Base-by-base conservation (phyloP, 23 tunicate genomes). In the Corella eumyota region DNA sequence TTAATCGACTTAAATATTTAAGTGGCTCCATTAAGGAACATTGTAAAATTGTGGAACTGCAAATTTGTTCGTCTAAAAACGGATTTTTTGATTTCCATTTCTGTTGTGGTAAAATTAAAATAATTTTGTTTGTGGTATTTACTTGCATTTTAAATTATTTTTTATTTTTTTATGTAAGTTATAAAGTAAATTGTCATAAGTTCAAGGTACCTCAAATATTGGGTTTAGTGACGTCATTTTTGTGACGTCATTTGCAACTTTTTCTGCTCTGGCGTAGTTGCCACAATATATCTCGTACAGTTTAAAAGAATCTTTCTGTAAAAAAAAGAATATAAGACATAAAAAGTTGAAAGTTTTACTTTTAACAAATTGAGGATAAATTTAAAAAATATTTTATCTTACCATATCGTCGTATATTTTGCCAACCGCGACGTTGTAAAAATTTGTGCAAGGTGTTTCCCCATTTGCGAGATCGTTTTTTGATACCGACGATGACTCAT, bases 261-360 rank as follows among this genome's bases (percentile, higher is more conserved):
- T 78, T 63, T 75, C 84, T 4, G 94, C 81, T 56, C 94, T 68
- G 27, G 59, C 62, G 64, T 84, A 69, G 44, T 84, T 84, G 2
- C 78, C 57, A 31, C 76, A 68, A 69, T 75, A 84, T 27, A 74
- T 56, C 2, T 84, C 94, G 63, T 84, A 84, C 2, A 70, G 64
- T 64, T 63, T 40, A 65, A 84, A 84, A 1, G 68, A 29, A 22
- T 69, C 73, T 63, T 60, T 69, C 94, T 84, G 50, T 3, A 63
- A 59, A 27, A 67, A 0, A 45, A 45, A 40, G 15, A 40, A 40
- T 40, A 40, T 40, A 9, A 60, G 30, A 26, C 15, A 26, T 25
- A 31, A n/a, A n/a, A n/a, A n/a, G n/a, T n/a, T n/a, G n/a, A n/a
- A n/a, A n/a, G n/a, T n/a, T n/a, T n/a, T n/a, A n/a, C n/a, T n/a